These are phyloP conservation scores for Aramus guarauna DNA, from an alignment of 2,113 vertebrate species.

Conservation along the genomic window DNA sequence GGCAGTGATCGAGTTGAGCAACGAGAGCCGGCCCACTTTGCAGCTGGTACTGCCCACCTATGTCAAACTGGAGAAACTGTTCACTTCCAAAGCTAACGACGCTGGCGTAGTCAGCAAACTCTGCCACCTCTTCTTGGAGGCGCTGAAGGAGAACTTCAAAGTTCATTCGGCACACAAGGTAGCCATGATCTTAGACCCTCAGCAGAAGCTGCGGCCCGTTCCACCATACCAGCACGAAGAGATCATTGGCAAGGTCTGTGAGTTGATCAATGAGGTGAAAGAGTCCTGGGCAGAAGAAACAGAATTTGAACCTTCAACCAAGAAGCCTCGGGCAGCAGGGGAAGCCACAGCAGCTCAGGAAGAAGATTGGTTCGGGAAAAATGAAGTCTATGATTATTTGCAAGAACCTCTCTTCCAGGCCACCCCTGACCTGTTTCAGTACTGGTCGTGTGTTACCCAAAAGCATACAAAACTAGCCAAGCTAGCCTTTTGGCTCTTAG, in stretches of 20 bases:
- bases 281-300: constrained; percentile 83
- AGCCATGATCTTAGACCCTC: constrained; percentile 96
- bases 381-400: constrained; percentile 85
- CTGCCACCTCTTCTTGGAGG: constrained; percentile 97
- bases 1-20: constrained; percentile 91
- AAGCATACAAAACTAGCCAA: constrained; percentile 92
- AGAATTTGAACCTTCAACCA: constrained; percentile 82
- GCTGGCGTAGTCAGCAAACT: constrained; percentile 93
- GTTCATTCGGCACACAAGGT: constrained; percentile 95
- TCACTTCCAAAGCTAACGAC: constrained; percentile 95
- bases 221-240: constrained; percentile 97
- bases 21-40: constrained; percentile 90
- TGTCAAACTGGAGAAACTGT: constrained; percentile 95
- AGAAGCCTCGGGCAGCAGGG: constrained; percentile 81
- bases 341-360: constrained; percentile 73
- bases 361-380: constrained; percentile 86
- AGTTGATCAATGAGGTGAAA: constrained; percentile 88
- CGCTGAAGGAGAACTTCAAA: constrained; percentile 97
- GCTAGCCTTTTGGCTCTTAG: constrained; percentile 95
- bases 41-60: constrained; percentile 97
- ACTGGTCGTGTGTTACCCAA: constrained; percentile 94
- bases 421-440: constrained; percentile 94
- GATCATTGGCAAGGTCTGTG: constrained; percentile 92
- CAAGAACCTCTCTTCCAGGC: constrained; percentile 83
- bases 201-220: constrained; percentile 92